Evolutionary conservation across 2,888 invertebrate species (phyloP).

Genomic region (Polydesmus complanatus): DNA sequence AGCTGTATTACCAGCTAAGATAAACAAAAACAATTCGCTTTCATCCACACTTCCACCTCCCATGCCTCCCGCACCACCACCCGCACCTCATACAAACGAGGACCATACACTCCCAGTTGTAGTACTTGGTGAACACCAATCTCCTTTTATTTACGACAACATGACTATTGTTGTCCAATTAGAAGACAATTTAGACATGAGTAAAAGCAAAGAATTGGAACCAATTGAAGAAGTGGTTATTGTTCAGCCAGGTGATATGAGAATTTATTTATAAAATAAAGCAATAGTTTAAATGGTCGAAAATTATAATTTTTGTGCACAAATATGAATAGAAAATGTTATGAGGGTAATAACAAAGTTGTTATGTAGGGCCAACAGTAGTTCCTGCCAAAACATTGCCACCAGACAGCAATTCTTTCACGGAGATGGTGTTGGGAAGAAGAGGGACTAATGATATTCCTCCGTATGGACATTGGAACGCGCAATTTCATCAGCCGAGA

Average conservation of each 20-base stretch:
- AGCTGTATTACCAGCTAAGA: neutral
- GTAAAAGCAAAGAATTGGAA: neutral
- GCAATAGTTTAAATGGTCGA: neutral
- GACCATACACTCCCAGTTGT: neutral
- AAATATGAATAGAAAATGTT: too few relatives aligned
- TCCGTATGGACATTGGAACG: slow-evolving; percentile 85
- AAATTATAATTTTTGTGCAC: neutral
- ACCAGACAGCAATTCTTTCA: slow-evolving; percentile 82
- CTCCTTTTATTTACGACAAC: neutral
- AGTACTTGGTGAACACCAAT: neutral
- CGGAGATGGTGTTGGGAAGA: slow-evolving; percentile 67
- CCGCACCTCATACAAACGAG: neutral
- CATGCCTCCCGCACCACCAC: neutral
- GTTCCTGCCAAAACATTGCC: slow-evolving; percentile 82
- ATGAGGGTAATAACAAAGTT: neutral
- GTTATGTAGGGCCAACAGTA: slow-evolving; percentile 58
- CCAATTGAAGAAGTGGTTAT: neutral
- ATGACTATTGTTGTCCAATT: neutral
- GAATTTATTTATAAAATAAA: neutral
- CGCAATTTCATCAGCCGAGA: slow-evolving; percentile 65
- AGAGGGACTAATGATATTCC: slow-evolving; percentile 68
- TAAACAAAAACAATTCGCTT: neutral
- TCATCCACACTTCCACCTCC: neutral
- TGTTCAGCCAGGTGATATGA: neutral
- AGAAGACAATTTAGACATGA: neutral